Conservation (phyloP, 2,797 vertebrate species). For the Diglossa cyanea region DNA sequence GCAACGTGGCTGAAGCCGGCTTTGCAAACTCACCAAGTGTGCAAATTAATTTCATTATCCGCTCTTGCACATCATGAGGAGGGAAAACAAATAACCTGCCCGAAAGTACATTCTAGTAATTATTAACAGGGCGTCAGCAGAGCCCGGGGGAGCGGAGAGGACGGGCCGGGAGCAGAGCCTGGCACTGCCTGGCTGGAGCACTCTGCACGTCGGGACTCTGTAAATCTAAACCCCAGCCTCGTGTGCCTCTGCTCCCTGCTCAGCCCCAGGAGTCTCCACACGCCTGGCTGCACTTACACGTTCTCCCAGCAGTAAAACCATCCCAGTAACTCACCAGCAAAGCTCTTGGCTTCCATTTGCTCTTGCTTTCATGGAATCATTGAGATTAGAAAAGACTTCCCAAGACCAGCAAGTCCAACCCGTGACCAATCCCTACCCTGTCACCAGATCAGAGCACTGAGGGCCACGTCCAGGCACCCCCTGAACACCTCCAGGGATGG, state of each 20-base stretch:
- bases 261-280: not conserved
- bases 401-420: not conserved
- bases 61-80: conserved; percentile 72
- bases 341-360: not conserved
- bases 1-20: conserved; percentile 79
- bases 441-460: not conserved
- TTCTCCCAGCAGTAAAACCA: not conserved
- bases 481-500: not conserved
- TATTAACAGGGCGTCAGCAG: conserved; percentile 20
- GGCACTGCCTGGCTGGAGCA: not conserved
- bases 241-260: not conserved
- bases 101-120: conserved; percentile 56
- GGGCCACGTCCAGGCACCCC: accelerated
- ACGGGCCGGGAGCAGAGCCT: not conserved
- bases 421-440: not conserved
- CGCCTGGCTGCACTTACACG: not conserved
- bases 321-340: not conserved
- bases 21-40: conserved; percentile 78
- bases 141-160: not conserved
- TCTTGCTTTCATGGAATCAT: not conserved
- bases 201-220: accelerated
- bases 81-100: conserved; percentile 71
- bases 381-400: not conserved
- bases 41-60: conserved; percentile 85
- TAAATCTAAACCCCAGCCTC: accelerated